Evolutionary conservation across 2,888 invertebrate genomes (phyloP).

Genomic region (Leptura quadrifasciata): DNA sequence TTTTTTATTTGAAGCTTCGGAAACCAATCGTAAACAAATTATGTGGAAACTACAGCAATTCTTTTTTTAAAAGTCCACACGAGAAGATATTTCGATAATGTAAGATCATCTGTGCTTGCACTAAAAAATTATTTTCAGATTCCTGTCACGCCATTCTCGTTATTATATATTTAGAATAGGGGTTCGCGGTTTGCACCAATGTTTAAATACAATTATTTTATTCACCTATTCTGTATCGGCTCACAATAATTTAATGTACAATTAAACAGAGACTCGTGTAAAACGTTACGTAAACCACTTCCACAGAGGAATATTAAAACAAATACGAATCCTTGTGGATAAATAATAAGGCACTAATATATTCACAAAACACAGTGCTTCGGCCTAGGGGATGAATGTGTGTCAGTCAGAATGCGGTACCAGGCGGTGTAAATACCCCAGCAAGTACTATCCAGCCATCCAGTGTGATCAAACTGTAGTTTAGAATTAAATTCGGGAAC

Average conservation of each 20-base stretch:
- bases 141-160: neutral
- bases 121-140: neutral
- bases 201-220: neutral
- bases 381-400: conserved; percentile 35
- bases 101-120: neutral
- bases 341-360: conserved; percentile 41
- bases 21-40: no score
- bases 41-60: no score
- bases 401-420: conserved; percentile 61
- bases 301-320: conserved; percentile 43
- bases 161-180: neutral
- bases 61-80: no score
- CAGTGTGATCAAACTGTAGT: conserved; percentile 68
- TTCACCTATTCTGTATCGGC: conserved; percentile 36
- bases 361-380: conserved; percentile 36
- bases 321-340: conserved; percentile 48
- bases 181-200: neutral
- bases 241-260: conserved; percentile 23
- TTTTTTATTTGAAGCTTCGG: no score
- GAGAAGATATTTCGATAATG: no score
- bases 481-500: conserved; percentile 57
- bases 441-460: conserved; percentile 74
- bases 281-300: conserved; percentile 39
- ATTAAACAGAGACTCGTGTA: conserved; percentile 10
- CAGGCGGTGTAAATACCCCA: conserved; percentile 67